phyloP scores from a whole-genome alignment of 2,113 vertebrate genomes.

The Mohoua ochrocephala region DNA sequence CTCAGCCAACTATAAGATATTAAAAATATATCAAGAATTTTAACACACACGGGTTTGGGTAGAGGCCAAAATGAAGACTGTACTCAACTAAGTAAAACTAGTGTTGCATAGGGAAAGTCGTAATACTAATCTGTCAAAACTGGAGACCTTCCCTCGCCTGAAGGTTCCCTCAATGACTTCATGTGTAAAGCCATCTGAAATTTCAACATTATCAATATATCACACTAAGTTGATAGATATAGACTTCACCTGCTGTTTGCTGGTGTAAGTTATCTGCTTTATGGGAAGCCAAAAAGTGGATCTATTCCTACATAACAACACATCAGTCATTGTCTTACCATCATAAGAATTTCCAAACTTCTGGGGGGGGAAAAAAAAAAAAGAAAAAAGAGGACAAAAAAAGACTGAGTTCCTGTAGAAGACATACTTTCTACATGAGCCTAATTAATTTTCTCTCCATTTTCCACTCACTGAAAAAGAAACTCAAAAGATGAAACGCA shows the following conservation, averaged over 20 bases:
- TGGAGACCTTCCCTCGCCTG: not conserved
- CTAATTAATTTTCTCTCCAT: not conserved
- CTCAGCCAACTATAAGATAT: not conserved
- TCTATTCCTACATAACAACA: not conserved
- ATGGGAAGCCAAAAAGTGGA: not conserved
- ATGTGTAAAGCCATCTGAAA: not conserved
- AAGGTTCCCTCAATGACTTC: not conserved
- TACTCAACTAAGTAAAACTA: not conserved
- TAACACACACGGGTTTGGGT: not conserved
- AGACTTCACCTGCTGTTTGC: not conserved
- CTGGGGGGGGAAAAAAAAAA: fast-evolving
- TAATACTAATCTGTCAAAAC: not conserved
- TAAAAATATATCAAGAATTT: not conserved
- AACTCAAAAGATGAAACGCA: not conserved
- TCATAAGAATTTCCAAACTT: not conserved
- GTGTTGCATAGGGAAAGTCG: not conserved
- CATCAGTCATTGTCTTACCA: not conserved
- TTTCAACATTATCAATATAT: not conserved
- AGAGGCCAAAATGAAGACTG: not conserved
- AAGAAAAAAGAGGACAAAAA: not conserved
- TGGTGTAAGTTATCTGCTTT: not conserved
- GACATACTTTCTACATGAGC: not conserved
- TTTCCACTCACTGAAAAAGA: not conserved
- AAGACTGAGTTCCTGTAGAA: not conserved
- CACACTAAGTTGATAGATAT: not conserved